These are phyloP conservation scores for Cettia cetti DNA, from an alignment of 2,113 vertebrate genomes.

Conservation along the genomic window DNA sequence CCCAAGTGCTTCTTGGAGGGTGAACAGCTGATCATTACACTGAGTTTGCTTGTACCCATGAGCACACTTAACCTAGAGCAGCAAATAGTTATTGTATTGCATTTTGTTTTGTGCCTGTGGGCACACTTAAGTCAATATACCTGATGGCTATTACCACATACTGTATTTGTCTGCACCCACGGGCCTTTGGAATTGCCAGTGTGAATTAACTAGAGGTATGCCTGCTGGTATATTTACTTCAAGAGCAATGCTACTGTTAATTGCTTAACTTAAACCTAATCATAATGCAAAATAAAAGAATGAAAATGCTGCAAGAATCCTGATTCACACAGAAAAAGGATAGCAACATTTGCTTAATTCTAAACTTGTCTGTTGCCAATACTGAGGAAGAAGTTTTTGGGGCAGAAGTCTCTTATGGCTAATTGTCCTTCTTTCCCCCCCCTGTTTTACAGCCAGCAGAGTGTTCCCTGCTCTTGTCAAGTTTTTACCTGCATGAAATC, in stretches of 20 bases:
- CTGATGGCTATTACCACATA: constrained; percentile 35
- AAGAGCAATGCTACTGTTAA: constrained; percentile 64
- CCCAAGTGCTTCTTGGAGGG: constrained; percentile 41
- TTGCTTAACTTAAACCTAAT: constrained; percentile 67
- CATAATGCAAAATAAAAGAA: constrained; percentile 51
- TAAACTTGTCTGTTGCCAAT: neutral
- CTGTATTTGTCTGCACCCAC: constrained; percentile 62
- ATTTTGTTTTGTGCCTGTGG: constrained; percentile 65
- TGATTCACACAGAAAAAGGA: neutral
- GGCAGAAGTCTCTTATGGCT: neutral
- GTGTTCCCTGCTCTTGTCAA: neutral
- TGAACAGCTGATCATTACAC: constrained; percentile 60
- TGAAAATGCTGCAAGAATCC: constrained; percentile 18
- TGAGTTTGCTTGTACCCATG: constrained; percentile 65
- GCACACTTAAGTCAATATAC: constrained; percentile 64
- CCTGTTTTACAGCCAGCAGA: neutral
- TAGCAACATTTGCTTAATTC: neutral
- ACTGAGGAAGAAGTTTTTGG: neutral
- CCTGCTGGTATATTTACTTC: constrained; percentile 60
- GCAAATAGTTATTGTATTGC: constrained; percentile 71
- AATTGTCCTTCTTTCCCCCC: neutral
- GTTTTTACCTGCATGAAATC: constrained; percentile 64
- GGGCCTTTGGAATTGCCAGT: constrained; percentile 51
- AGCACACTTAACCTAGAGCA: constrained; percentile 75
- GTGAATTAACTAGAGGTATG: constrained; percentile 66